A percentile compares a stretch with the other conserved stretches of the same genome.
phyloP scores from a whole-genome alignment of 2,113 vertebrate genomes.

The Todiramphus saurophagus region DNA sequence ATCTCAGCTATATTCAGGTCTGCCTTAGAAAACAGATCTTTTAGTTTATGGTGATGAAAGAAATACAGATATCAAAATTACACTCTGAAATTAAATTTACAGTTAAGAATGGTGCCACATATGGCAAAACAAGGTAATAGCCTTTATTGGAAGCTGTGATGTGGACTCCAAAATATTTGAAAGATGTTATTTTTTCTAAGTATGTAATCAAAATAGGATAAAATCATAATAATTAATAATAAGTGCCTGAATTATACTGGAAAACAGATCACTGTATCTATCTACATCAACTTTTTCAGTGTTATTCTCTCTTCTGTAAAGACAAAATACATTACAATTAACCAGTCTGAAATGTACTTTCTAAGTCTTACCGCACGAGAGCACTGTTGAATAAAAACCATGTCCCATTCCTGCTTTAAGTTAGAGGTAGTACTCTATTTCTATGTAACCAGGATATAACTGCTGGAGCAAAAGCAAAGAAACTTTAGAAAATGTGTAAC shows the following conservation, averaged over 20 bases:
- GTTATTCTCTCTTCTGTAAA: background rate
- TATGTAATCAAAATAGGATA: background rate
- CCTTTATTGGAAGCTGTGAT: background rate
- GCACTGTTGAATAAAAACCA: background rate
- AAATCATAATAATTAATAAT: background rate
- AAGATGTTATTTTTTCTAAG: background rate
- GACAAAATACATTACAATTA: background rate
- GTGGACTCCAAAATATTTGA: background rate
- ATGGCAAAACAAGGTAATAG: background rate
- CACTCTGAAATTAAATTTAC: background rate
- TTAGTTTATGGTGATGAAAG: background rate
- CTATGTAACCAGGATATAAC: rapidly evolving
- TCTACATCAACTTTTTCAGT: background rate
- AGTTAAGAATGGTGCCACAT: background rate
- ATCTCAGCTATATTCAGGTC: background rate
- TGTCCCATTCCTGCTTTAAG: background rate
- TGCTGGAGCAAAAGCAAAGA: background rate
- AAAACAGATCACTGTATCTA: background rate
- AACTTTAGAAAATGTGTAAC: background rate
- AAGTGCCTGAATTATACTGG: background rate
- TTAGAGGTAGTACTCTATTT: background rate
- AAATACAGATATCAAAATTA: background rate
- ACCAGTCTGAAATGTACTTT: background rate
- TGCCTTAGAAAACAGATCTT: background rate
- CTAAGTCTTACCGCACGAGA: background rate